Conservation (phyloP, 2,113 vertebrate genomes). For the Tetraodon nigroviridis region DNA sequence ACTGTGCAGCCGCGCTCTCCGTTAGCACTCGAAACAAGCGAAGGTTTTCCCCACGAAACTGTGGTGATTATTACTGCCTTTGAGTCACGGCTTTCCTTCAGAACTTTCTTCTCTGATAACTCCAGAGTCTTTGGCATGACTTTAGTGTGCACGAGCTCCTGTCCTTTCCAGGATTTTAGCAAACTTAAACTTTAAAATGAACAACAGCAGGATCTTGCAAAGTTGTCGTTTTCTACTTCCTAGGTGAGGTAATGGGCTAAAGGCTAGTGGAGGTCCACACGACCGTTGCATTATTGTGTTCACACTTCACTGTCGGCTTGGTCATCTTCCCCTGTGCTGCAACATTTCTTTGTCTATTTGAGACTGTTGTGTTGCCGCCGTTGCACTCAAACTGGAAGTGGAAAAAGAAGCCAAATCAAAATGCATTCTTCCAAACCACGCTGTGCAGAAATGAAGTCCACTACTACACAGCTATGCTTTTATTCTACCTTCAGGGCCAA, state of each 20-base stretch:
- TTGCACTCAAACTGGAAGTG: too few species aligned
- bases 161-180: neutral
- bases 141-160: neutral
- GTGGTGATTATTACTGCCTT: slow-evolving; percentile 45
- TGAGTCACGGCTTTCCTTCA: slow-evolving; percentile 27
- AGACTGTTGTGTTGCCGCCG: too few species aligned
- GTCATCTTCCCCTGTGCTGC: too few species aligned
- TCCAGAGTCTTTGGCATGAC: slow-evolving; percentile 26
- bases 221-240: neutral
- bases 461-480: too few species aligned
- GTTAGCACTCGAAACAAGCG: slow-evolving; percentile 24
- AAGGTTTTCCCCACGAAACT: slow-evolving; percentile 44
- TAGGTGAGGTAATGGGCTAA: slow-evolving; percentile 20
- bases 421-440: too few species aligned
- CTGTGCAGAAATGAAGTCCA: too few species aligned
- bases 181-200: slow-evolving; percentile 1
- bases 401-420: too few species aligned
- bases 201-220: slow-evolving; percentile 1
- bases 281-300: too few species aligned
- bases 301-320: too few species aligned
- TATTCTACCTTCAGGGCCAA: too few species aligned
- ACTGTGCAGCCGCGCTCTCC: slow-evolving; percentile 27
- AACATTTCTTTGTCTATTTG: too few species aligned
- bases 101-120: slow-evolving; percentile 21
- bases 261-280: slow-evolving; percentile 9